Evolutionary conservation across 2,797 vertebrate species (phyloP), one percentile per base, ranked within the genome.

Genomic region (Sphaeramia orbicularis): DNA sequence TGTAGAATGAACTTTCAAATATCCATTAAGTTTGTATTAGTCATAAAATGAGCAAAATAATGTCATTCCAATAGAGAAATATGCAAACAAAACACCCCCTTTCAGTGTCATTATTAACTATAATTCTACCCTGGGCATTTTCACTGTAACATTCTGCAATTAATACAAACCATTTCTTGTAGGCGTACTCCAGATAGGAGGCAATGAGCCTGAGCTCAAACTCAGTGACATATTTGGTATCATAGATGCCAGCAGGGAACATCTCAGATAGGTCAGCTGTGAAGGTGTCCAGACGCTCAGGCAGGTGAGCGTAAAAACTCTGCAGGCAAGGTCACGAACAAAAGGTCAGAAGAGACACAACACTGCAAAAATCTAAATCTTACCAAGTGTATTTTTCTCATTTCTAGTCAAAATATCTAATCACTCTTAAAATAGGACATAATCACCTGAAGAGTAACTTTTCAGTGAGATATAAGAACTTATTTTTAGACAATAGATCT

Each of bases 181-280:
- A 99, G 58, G 95, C 97, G 0, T 99, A 99, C 83, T 99, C 98
- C 89, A 99, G 78, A 78, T 99, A 99, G 42, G 97, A 99, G 0
- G 98, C 96, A 1, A 94, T 82, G 47, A 98, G 95, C 42, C 96
- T 94, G 11, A 95, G 95, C 83, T 99, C 95, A 69, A 97, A 99
- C 76, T 99, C 98, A 0, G 96, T 94, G 27, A 94, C 92, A 0
- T 99, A 98, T 86, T 99, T 99, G 10, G 97, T 99, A 90, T 99
- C 98, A 0, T 96, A 99, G 78, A 99, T 92, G 41, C 98, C 98
- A 0, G 95, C 95, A 0, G 97, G 97, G 78, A 99, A 98, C 96
- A 99, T 99, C 78, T 99, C 96, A 0, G 94, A 98, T 30, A 99
- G 93, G 87, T 99, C 97, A 0, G 96, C 95, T 0, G 95, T 98